These are phyloP conservation scores for Eupithecia abbreviata DNA, from an alignment of 2,888 invertebrate species.

Conservation along the genomic window DNA sequence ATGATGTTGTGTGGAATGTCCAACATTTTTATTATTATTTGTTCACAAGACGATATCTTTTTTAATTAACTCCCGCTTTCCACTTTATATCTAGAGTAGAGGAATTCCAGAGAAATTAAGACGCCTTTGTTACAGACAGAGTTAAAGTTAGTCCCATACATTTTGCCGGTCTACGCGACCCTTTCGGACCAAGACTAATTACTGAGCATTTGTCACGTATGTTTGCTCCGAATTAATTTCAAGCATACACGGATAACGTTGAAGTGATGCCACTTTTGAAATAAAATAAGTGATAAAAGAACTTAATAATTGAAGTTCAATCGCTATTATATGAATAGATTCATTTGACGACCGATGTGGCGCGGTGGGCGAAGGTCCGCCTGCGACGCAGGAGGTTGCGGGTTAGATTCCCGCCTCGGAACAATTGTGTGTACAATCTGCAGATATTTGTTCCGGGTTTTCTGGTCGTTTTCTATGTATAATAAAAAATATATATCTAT, in stretches of 20 bases:
- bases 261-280: neutral
- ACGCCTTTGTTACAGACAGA: constrained; percentile 7
- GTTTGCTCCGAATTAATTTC: constrained; percentile 28
- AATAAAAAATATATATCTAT: no score
- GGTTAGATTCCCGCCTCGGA: no score
- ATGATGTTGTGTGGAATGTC: no score
- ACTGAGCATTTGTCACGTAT: constrained; percentile 36
- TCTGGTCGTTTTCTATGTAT: no score
- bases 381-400: no score
- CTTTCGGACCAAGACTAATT: constrained; percentile 22
- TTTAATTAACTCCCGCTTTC: neutral
- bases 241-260: neutral
- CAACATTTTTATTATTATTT: neutral
- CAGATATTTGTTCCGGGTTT: no score
- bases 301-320: no score
- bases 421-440: no score
- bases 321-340: no score
- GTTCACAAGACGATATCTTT: neutral
- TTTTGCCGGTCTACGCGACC: constrained; percentile 14
- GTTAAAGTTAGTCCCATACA: constrained; percentile 16
- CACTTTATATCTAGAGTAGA: neutral
- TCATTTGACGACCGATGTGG: no score
- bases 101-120: constrained; percentile 16
- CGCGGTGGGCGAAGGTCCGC: no score
- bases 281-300: neutral